Conservation (phyloP, 2,113 vertebrate species). For the Tetrao urogallus region DNA sequence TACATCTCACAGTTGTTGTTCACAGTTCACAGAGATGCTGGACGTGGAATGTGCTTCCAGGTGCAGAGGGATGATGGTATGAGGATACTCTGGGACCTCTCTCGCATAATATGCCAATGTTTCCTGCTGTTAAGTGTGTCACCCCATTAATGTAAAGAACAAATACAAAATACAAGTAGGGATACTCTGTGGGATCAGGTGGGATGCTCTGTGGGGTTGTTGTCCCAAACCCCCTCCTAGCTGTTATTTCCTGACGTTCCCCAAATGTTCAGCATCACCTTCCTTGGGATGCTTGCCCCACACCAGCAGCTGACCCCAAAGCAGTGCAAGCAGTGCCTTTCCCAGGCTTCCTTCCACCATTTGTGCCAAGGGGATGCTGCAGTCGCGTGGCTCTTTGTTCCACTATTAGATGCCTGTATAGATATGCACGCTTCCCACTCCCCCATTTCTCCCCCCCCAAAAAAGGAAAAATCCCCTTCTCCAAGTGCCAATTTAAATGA, state of each 20-base stretch:
- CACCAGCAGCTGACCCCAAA: neutral
- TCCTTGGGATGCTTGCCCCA: neutral
- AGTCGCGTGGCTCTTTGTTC: constrained; percentile 69
- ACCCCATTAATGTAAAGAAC: neutral
- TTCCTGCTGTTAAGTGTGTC: rapidly evolving
- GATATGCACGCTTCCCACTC: neutral
- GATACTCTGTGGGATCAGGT: too few species aligned
- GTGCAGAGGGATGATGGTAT: neutral
- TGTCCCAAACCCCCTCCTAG: neutral
- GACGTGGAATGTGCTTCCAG: neutral
- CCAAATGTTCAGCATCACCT: neutral
- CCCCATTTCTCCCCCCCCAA: neutral
- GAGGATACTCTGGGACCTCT: neutral
- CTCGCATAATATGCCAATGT: neutral
- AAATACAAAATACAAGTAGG: neutral
- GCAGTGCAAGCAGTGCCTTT: neutral
- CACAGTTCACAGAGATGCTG: neutral
- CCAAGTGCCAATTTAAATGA: constrained; percentile 1
- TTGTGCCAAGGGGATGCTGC: neutral
- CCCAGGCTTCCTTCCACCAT: neutral
- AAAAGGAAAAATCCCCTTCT: constrained; percentile 7
- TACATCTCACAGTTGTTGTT: constrained; percentile 29
- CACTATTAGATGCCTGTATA: neutral
- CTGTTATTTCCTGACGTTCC: neutral
- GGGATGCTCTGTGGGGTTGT: neutral